phyloP scores from a whole-genome alignment of 2,888 invertebrate species.

The Rhagium mordax region DNA sequence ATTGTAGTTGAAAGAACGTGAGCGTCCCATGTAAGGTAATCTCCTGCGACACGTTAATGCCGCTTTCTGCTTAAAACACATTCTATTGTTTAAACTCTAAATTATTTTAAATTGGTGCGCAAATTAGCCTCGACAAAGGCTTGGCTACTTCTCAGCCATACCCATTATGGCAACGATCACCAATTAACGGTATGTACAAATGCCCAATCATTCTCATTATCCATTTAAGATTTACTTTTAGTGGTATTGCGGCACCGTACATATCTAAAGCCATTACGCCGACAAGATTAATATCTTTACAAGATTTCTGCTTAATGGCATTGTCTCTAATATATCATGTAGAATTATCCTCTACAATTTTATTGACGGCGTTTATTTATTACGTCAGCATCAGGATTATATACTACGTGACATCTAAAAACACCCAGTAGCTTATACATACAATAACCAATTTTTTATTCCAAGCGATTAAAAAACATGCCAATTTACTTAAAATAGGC shows the following conservation, averaged over 20 bases:
- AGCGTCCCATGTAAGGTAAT: slow-evolving; percentile 42
- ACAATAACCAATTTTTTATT: no score
- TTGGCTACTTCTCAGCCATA: slow-evolving; percentile 48
- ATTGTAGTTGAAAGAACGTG: slow-evolving; percentile 31
- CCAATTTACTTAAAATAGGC: no score
- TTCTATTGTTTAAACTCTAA: slow-evolving; percentile 56
- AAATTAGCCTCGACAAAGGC: slow-evolving; percentile 61
- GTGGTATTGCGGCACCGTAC: slow-evolving; percentile 4
- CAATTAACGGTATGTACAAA: slow-evolving; percentile 60
- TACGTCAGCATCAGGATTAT: background rate
- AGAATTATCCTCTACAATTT: background rate
- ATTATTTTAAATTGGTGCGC: slow-evolving; percentile 61
- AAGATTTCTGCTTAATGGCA: slow-evolving; percentile 22
- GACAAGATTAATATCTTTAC: slow-evolving; percentile 36
- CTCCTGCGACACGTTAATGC: slow-evolving; percentile 34
- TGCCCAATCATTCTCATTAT: slow-evolving; percentile 56
- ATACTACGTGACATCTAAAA: no score
- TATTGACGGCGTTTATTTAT: background rate
- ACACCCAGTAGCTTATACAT: no score
- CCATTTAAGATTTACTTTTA: slow-evolving; percentile 49
- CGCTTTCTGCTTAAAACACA: slow-evolving; percentile 39
- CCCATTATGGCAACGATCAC: slow-evolving; percentile 59
- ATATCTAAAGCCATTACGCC: slow-evolving; percentile 30
- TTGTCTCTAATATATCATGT: slow-evolving; percentile 14
- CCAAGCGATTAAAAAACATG: no score